Evolutionary conservation across 2,888 invertebrate species (phyloP).

Genomic region (Patella depressa): DNA sequence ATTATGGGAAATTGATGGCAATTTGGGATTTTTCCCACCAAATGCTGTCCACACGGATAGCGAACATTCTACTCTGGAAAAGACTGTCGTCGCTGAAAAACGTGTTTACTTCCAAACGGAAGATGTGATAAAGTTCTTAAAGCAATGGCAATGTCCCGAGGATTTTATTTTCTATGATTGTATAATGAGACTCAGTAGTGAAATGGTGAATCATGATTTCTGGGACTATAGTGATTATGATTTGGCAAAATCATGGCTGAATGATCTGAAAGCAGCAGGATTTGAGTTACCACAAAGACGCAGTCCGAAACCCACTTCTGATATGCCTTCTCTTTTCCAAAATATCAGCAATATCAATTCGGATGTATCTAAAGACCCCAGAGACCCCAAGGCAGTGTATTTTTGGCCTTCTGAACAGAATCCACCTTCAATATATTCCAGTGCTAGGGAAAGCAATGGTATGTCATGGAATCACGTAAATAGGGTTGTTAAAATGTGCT

Average conservation of each 20-base stretch:
- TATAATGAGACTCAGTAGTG: background rate
- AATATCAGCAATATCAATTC: too few relatives aligned
- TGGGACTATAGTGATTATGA: background rate
- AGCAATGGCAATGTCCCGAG: conserved; percentile 41
- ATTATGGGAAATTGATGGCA: conserved; percentile 46
- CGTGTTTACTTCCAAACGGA: conserved; percentile 43
- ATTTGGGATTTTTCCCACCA: conserved; percentile 49
- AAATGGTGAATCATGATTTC: background rate
- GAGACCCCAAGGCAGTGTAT: too few relatives aligned
- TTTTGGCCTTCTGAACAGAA: too few relatives aligned
- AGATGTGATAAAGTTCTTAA: conserved; percentile 35
- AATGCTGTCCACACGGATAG: conserved; percentile 44
- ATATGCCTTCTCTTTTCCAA: background rate
- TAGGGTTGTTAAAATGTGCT: too few relatives aligned
- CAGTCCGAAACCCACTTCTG: background rate
- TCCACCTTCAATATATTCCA: too few relatives aligned
- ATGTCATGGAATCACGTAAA: too few relatives aligned
- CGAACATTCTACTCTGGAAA: conserved; percentile 39
- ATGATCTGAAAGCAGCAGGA: background rate
- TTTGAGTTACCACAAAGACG: background rate
- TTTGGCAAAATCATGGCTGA: background rate
- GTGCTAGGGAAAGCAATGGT: too few relatives aligned
- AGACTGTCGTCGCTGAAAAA: conserved; percentile 46
- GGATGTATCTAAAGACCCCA: too few relatives aligned
- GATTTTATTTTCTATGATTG: background rate